Evolutionary conservation across 1,140 invertebrate genomes (phyloP).

Genomic region (Cotesia vestalis): DNA sequence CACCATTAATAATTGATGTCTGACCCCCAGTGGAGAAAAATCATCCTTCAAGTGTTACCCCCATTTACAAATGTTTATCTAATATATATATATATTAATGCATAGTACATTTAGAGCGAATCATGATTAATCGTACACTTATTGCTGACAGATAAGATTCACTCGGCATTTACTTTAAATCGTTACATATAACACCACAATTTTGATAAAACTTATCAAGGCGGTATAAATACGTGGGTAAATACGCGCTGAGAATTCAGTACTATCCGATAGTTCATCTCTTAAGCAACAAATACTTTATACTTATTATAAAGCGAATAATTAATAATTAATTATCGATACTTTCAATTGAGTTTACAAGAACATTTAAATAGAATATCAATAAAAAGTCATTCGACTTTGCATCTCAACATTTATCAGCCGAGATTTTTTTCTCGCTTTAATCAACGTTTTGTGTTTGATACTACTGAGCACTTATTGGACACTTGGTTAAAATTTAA

Average conservation of each 20-base stretch:
- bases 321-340: neutral
- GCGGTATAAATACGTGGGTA: conserved; percentile 58
- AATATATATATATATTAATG: too few species aligned
- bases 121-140: too few species aligned
- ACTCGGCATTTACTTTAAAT: conserved; percentile 19
- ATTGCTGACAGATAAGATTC: conserved; percentile 52
- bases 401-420: conserved; percentile 26
- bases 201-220: conserved; percentile 61
- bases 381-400: conserved; percentile 9
- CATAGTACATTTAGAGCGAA: too few species aligned
- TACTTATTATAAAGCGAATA: neutral
- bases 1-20: neutral
- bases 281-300: neutral
- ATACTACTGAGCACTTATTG: neutral
- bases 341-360: neutral
- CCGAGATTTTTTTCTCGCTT: conserved; percentile 10
- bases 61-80: too few species aligned
- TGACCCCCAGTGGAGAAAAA: conserved; percentile 38
- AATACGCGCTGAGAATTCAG: conserved; percentile 54
- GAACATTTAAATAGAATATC: neutral
- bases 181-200: too few species aligned
- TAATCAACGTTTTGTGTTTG: conserved; percentile 6
- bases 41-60: too few species aligned
- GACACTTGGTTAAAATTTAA: conserved; percentile 1
- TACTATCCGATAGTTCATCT: conserved; percentile 38